Conservation (phyloP, 1,140 invertebrate species). For the Ericerus pela region DNA sequence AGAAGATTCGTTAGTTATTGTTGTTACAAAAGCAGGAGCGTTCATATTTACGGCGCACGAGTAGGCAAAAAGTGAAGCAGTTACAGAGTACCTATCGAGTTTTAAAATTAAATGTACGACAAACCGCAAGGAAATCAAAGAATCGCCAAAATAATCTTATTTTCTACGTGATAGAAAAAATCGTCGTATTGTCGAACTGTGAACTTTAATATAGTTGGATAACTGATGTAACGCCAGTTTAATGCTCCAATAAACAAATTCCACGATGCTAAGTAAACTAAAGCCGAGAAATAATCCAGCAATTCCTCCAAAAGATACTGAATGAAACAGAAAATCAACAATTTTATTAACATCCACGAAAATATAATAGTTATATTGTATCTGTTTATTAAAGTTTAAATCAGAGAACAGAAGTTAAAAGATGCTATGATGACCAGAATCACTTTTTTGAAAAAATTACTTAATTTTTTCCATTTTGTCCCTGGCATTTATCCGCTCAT, state of each 20-base stretch:
- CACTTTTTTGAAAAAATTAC: too few species aligned
- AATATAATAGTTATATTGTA: background rate
- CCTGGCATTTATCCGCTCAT: background rate
- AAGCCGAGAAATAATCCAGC: constrained; percentile 27
- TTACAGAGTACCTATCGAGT: too few species aligned
- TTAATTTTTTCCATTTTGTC: background rate
- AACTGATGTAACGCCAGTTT: constrained; percentile 15
- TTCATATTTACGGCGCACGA: too few species aligned
- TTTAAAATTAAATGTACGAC: too few species aligned
- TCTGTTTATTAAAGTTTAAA: background rate
- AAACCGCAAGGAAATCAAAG: too few species aligned
- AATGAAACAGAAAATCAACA: constrained; percentile 13
- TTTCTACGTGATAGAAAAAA: too few species aligned
- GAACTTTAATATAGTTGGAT: background rate
- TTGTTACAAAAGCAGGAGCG: too few species aligned
- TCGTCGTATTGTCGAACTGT: too few species aligned
- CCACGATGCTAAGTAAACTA: constrained; percentile 25
- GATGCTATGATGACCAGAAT: background rate
- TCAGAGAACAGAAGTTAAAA: background rate
- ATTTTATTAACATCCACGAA: background rate
- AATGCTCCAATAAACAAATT: constrained; percentile 24
- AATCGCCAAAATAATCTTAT: too few species aligned
- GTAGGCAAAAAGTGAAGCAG: too few species aligned
- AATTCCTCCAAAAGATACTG: constrained; percentile 27
- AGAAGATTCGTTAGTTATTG: too few species aligned